Evolutionary conservation across 2,113 vertebrate species (phyloP), one percentile per base, ranked within the genome.

Genomic region (Elanus axillaris): DNA sequence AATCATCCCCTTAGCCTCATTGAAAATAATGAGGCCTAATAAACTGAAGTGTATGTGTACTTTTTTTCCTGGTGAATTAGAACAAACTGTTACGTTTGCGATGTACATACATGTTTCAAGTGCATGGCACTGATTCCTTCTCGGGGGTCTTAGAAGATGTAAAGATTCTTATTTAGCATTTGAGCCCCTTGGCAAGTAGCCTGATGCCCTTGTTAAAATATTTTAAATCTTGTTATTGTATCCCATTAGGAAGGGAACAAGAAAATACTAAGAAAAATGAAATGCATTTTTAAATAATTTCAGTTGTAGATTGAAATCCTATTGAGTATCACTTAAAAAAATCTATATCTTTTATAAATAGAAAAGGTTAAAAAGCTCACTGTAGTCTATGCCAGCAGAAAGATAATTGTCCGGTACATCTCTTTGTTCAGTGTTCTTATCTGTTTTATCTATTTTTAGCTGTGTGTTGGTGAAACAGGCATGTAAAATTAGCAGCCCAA

Each of bases 401-500:
- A 85, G 83, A 64, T 88, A 94, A 87, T 90, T 97, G 94, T 95
- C 94, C 86, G 40, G 91, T 76, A 52, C 81, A 59, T 95, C 80
- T 94, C 92, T 94, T 97, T 95, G 96, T 96, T 94, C 91, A 85
- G 58, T 66, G 34, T 85, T 90, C 59, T 90, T 93, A 93, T 93
- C 81, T 88, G 31, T 94, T 91, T 91, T 78, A 89, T 89, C 87
- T 97, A 77, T 95, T 95, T 96, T 96, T 94, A 96, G 92, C 90
- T 56, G n/a, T 47, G 83, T 6, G 0, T 74, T 86, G 67, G 78
- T 90, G 71, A 93, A 87, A 63, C 69, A 47, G 67, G 77, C 83
- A 7, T 47, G 31, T 85, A 92, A 93, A 93, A 96, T 93, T 88
- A 95, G 94, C 87, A 90, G 45, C 83, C 56, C 34, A 38, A 82